These are phyloP conservation scores for Cyclargus thomasi DNA, from an alignment of 1,140 invertebrate genomes.

Conservation along the genomic window DNA sequence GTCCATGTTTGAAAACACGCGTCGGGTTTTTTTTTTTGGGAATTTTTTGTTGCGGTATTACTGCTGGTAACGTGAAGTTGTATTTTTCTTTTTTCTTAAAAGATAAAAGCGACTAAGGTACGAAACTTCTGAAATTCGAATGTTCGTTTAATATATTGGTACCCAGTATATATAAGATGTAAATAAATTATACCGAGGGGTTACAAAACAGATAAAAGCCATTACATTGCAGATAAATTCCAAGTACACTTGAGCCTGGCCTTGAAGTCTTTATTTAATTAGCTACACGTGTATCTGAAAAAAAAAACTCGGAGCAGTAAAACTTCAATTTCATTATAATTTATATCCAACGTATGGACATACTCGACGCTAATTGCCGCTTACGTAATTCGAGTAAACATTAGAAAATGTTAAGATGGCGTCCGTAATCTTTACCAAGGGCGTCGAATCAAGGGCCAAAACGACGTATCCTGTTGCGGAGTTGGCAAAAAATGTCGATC, in stretches of 20 bases:
- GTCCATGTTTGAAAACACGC: conserved; percentile 7
- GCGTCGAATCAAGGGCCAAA: conserved; percentile 57
- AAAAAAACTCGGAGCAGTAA: background rate
- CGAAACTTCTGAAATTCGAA: too few species aligned
- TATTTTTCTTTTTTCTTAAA: too few species aligned
- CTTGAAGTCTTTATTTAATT: background rate
- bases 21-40: background rate
- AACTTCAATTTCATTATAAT: background rate
- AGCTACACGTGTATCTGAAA: conserved; percentile 4
- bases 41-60: background rate
- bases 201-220: background rate
- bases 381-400: conserved; percentile 22
- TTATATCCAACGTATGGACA: too few species aligned
- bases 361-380: conserved; percentile 2
- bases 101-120: too few species aligned
- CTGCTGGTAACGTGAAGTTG: too few species aligned
- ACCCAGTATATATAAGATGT: too few species aligned
- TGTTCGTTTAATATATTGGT: too few species aligned
- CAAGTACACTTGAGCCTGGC: background rate
- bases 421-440: conserved; percentile 49
- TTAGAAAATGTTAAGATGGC: conserved; percentile 30
- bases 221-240: too few species aligned
- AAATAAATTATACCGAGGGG: too few species aligned
- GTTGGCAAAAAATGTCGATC: conserved; percentile 66
- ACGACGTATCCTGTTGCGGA: conserved; percentile 61